A percentile compares a stretch with the other conserved stretches of the same genome.
Evolutionary conservation across 2,797 vertebrate genomes (phyloP).

Genomic region (Cetoscarus ocellatus): DNA sequence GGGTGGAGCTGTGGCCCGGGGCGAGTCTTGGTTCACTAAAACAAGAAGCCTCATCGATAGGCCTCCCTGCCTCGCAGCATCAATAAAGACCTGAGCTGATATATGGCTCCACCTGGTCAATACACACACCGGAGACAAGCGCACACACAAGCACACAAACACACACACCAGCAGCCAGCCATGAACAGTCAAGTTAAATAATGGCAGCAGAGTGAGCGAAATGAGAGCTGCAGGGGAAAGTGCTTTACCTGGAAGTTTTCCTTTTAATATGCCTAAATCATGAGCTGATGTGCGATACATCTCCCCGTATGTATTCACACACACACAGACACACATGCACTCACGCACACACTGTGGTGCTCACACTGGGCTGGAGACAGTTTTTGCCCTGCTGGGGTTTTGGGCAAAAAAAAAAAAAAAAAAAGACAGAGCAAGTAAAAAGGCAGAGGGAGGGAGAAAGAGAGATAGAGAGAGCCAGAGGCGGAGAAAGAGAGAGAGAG

Average conservation of each 20-base stretch:
- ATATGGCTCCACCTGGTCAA: conserved; percentile 48
- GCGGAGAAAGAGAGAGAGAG: conserved; percentile 26
- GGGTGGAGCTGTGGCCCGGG: conserved; percentile 56
- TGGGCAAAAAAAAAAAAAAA: conserved; percentile 30
- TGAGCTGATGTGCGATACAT: conserved; percentile 72
- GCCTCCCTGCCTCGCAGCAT: conserved; percentile 59
- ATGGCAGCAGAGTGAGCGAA: conserved; percentile 40
- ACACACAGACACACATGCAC: conserved; percentile 13
- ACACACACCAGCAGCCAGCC: conserved; percentile 32
- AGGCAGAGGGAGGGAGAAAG: conserved; percentile 14
- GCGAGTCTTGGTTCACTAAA: conserved; percentile 71
- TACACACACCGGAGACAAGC: conserved; percentile 33
- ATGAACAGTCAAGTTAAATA: conserved; percentile 47
- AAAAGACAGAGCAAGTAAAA: conserved; percentile 7
- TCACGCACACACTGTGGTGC: neutral
- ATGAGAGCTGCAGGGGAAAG: conserved; percentile 33
- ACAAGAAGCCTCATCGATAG: conserved; percentile 72
- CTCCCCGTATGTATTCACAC: conserved; percentile 25
- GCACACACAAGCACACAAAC: conserved; percentile 9
- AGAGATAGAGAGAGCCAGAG: conserved; percentile 13
- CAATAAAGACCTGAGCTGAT: conserved; percentile 64
- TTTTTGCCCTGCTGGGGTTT: conserved; percentile 60
- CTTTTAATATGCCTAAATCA: conserved; percentile 77
- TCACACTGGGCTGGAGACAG: conserved; percentile 13
- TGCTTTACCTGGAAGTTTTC: conserved; percentile 65